These are phyloP conservation scores for Drosophila barbarae DNA, from an alignment of 2,888 invertebrate genomes.

Conservation along the genomic window DNA sequence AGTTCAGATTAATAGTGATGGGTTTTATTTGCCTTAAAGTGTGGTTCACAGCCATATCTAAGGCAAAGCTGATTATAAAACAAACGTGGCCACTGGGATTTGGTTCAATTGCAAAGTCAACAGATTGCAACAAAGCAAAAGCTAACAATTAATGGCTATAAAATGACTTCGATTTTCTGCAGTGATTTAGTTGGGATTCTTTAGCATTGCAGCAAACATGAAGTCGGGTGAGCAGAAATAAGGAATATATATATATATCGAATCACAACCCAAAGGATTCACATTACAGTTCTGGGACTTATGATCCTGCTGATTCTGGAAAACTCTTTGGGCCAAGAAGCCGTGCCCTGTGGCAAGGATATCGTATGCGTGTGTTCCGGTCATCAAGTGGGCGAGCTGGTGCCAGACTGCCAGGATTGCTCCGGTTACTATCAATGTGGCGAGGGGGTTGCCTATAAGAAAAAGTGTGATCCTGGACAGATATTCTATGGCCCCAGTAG, in stretches of 20 bases:
- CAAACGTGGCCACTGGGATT: conserved; percentile 1
- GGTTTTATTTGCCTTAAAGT: background rate
- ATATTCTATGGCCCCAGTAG: conserved; percentile 22
- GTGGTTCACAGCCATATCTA: background rate
- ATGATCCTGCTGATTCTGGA: conserved; percentile 1
- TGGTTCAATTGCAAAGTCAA: conserved; percentile 58
- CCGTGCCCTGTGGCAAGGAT: conserved; percentile 12
- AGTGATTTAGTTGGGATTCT: conserved; percentile 10
- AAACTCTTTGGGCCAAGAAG: background rate
- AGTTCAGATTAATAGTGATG: background rate
- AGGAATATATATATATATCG: background rate
- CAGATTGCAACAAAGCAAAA: conserved; percentile 22
- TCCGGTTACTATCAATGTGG: conserved; percentile 48
- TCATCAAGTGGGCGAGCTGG: conserved; percentile 35
- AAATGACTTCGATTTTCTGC: conserved; percentile 3
- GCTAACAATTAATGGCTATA: conserved; percentile 15
- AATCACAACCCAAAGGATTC: background rate
- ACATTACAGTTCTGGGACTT: conserved; percentile 14
- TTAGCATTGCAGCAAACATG: conserved; percentile 37
- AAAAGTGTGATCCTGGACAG: conserved; percentile 27
- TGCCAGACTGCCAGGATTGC: conserved; percentile 59
- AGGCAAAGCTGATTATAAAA: conserved; percentile 17
- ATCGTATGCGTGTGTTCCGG: conserved; percentile 46
- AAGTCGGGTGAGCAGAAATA: conserved; percentile 48
- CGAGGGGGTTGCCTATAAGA: background rate